Percentiles rank a stretch among this genome's conserved stretches.
These are phyloP conservation scores for Syritta pipiens DNA, from an alignment of 2,888 invertebrate species.

Conservation along the genomic window DNA sequence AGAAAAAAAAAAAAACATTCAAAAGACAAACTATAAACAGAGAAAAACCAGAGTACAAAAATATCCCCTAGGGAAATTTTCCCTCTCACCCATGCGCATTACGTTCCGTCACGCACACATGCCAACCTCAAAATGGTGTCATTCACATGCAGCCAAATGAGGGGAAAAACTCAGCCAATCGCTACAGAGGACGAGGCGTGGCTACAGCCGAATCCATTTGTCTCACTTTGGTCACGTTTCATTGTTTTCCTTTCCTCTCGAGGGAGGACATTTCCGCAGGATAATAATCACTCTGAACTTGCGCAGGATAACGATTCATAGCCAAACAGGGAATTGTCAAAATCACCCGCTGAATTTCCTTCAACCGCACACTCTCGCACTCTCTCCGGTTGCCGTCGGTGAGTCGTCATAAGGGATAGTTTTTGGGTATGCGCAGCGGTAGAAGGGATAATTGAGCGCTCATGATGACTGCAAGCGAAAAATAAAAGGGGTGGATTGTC, in stretches of 20 bases:
- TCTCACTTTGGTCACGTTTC: slow-evolving; percentile 73
- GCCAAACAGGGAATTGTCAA: slow-evolving; percentile 66
- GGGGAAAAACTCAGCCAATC: slow-evolving; percentile 75
- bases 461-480: slow-evolving; percentile 48
- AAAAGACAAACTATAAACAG: slow-evolving; percentile 24
- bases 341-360: slow-evolving; percentile 62
- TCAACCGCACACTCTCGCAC: slow-evolving; percentile 10
- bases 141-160: slow-evolving; percentile 64
- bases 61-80: slow-evolving; percentile 61
- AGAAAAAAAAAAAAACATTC: slow-evolving; percentile 6
- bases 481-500: slow-evolving; percentile 68
- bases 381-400: slow-evolving; percentile 17
- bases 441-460: slow-evolving; percentile 64
- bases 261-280: slow-evolving; percentile 37
- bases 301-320: slow-evolving; percentile 71
- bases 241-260: slow-evolving; percentile 23
- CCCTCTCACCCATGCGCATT: slow-evolving; percentile 35
- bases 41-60: slow-evolving; percentile 5
- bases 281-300: slow-evolving; percentile 76
- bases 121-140: slow-evolving; percentile 73
- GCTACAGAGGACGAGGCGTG: slow-evolving; percentile 73
- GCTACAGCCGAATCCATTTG: slow-evolving; percentile 69
- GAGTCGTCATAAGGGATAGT: slow-evolving; percentile 22
- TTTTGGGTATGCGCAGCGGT: slow-evolving; percentile 46
- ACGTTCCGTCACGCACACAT: slow-evolving; percentile 31